phyloP scores from a whole-genome alignment of 2,797 vertebrate genomes.

The Cyclopterus lumpus region DNA sequence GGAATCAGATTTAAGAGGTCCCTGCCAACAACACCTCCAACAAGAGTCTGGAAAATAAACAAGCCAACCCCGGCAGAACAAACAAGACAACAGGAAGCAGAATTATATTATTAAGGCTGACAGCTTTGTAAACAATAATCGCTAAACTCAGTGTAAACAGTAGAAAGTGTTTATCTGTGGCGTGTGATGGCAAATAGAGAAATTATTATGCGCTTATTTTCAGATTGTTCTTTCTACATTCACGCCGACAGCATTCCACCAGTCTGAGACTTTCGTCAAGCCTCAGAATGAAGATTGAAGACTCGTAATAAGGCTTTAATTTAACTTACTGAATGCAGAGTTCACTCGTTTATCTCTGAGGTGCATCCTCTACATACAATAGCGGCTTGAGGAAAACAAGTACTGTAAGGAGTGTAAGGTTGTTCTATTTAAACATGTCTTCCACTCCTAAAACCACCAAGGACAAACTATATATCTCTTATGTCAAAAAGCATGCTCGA shows the following conservation, averaged over 20 bases:
- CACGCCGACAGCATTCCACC: slow-evolving; percentile 11
- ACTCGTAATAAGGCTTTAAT: slow-evolving; percentile 19
- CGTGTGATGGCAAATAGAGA: slow-evolving; percentile 28
- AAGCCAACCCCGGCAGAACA: slow-evolving; percentile 40
- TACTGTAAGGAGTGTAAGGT: background rate
- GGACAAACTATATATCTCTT: background rate
- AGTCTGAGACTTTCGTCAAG: slow-evolving; percentile 27
- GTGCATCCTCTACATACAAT: background rate
- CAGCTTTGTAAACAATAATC: slow-evolving; percentile 65
- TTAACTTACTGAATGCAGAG: background rate
- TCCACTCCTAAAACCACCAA: slow-evolving; percentile 2
- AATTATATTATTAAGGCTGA: slow-evolving; percentile 53
- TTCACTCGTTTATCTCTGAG: slow-evolving; percentile 6
- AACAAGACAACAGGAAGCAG: slow-evolving; percentile 38
- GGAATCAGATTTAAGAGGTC: slow-evolving; percentile 44
- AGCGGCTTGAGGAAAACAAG: background rate
- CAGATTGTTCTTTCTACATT: slow-evolving; percentile 7
- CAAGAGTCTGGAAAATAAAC: slow-evolving; percentile 59
- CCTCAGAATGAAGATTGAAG: slow-evolving; percentile 24
- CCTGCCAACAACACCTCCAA: slow-evolving; percentile 52
- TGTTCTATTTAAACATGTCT: slow-evolving; percentile 18
- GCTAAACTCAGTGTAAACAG: slow-evolving; percentile 55
- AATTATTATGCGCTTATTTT: background rate
- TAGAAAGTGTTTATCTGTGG: slow-evolving; percentile 39
- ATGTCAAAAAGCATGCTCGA: slow-evolving; percentile 16